Conservation (phyloP, 2,113 vertebrate species). For the Phycodurus eques region DNA sequence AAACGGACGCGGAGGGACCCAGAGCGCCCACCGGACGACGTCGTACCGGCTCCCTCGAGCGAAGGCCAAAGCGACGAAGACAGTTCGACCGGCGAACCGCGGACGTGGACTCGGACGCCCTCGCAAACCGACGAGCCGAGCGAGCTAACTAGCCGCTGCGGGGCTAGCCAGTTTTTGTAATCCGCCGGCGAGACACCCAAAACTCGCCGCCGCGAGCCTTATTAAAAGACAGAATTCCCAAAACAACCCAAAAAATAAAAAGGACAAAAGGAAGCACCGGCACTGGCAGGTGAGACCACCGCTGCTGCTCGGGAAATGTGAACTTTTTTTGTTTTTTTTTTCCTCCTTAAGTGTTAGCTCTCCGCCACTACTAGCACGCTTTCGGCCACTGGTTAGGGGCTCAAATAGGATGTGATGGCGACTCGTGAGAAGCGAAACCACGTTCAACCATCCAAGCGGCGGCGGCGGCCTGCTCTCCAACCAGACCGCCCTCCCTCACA, state of each 20-base stretch:
- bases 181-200: conserved; percentile 65
- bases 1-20: conserved; percentile 34
- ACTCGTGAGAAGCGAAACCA: conserved; percentile 57
- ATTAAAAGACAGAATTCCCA: conserved; percentile 9
- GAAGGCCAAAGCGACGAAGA: conserved; percentile 27
- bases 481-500: not conserved
- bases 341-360: not conserved
- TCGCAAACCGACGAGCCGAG: conserved; percentile 39
- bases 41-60: conserved; percentile 31
- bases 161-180: conserved; percentile 75
- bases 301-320: not conserved
- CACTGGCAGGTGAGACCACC: conserved; percentile 64
- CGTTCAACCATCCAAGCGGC: conserved; percentile 24
- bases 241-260: conserved; percentile 24
- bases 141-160: conserved; percentile 57
- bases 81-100: conserved; percentile 10
- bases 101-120: conserved; percentile 31
- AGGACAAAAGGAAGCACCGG: conserved; percentile 55
- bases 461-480: conserved; percentile 22
- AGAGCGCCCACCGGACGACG: conserved; percentile 25
- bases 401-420: conserved; percentile 63
- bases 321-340: not conserved
- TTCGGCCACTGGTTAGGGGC: conserved; percentile 22
- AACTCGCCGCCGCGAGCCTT: conserved; percentile 37
- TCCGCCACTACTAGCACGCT: conserved; percentile 41